A percentile compares a stretch with the other conserved stretches of the same genome.
phyloP scores from a whole-genome alignment of 2,888 invertebrate genomes.

The Dugesia japonica region DNA sequence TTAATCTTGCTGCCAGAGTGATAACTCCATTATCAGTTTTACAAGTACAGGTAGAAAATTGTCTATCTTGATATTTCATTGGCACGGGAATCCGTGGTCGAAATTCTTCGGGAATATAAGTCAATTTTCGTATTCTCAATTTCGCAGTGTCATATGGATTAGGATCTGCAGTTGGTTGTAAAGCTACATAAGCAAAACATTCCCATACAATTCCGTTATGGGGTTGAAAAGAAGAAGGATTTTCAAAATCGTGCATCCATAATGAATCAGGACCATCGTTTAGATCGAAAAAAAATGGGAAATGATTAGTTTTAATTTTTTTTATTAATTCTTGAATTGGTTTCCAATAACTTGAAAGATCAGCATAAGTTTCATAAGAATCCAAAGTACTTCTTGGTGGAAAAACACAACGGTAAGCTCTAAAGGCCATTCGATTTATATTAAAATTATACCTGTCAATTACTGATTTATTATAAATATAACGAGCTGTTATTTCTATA shows the following conservation, averaged over 20 bases:
- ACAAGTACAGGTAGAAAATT: background rate
- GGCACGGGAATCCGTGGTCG: background rate
- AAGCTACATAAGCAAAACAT: background rate
- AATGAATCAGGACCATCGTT: background rate
- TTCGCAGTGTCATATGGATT: conserved; percentile 8
- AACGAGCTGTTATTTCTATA: background rate
- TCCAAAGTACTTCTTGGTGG: background rate
- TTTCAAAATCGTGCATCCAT: conserved; percentile 14
- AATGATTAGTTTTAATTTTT: conserved; percentile 8
- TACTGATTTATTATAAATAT: background rate
- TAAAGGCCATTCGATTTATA: background rate
- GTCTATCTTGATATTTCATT: background rate
- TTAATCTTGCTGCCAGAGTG: background rate
- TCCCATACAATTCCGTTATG: conserved; percentile 20
- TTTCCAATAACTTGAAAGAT: background rate
- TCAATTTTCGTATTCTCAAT: conserved; percentile 3
- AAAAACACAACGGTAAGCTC: background rate
- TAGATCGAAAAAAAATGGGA: background rate
- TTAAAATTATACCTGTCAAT: conserved; percentile 4
- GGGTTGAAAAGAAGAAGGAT: background rate
- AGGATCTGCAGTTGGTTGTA: background rate
- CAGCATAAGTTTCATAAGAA: background rate
- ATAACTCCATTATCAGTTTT: background rate
- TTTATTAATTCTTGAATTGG: background rate
- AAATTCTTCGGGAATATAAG: background rate